Percentiles rank a stretch among this genome's conserved stretches.
These are phyloP conservation scores for Oryzias javanicus DNA, from an alignment of 2,113 vertebrate genomes.

Conservation along the genomic window DNA sequence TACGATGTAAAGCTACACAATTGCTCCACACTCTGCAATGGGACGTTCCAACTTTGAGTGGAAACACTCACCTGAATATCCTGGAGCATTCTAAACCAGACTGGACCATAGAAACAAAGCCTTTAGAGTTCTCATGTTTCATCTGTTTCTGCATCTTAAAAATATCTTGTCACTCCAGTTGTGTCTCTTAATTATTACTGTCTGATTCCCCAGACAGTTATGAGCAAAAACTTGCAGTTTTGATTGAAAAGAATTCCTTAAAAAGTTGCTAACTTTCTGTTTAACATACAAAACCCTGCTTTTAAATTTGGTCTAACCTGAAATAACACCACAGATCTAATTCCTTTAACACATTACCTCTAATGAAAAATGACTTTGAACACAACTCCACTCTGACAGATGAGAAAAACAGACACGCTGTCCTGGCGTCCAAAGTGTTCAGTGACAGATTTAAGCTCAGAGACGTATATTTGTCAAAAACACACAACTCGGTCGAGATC, in stretches of 20 bases:
- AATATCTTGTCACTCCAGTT: too few species aligned
- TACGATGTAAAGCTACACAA: too few species aligned
- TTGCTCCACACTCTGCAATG: too few species aligned
- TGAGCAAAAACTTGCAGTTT: conserved; percentile 1
- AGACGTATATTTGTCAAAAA: conserved; percentile 47
- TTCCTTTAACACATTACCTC: conserved; percentile 23
- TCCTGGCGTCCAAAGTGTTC: conserved; percentile 35
- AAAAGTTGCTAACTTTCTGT: neutral
- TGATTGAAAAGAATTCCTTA: conserved; percentile 2
- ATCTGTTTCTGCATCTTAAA: too few species aligned
- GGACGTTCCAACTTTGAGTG: too few species aligned
- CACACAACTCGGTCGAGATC: conserved; percentile 45
- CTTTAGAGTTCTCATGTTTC: too few species aligned
- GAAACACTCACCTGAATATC: too few species aligned
- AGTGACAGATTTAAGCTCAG: conserved; percentile 46
- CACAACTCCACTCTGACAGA: conserved; percentile 31
- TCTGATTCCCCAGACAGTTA: too few species aligned
- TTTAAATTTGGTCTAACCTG: conserved; percentile 16
- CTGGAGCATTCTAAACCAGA: too few species aligned
- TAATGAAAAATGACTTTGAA: conserved; percentile 42
- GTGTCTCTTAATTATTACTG: too few species aligned
- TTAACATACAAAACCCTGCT: conserved; percentile 5
- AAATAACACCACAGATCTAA: conserved; percentile 33
- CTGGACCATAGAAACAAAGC: too few species aligned
- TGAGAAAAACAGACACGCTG: conserved; percentile 42